A percentile compares a stretch with the other conserved stretches of the same genome.
Evolutionary conservation across 1,140 invertebrate species (phyloP).

Genomic region (Musca domestica): DNA sequence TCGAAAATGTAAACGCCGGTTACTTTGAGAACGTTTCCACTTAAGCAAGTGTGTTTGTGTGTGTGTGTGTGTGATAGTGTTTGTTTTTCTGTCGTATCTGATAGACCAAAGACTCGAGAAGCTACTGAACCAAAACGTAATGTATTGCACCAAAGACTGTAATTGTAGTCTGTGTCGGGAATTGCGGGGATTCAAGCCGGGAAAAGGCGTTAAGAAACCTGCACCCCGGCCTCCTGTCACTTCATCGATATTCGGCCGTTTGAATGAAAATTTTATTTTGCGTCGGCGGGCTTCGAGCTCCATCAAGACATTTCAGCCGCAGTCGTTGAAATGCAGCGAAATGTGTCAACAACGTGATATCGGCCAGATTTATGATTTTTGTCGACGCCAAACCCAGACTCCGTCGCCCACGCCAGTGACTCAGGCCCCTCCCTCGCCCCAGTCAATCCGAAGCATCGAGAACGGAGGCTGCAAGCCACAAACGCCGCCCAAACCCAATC

Average conservation of each 20-base stretch:
- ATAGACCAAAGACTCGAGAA: conserved; percentile 4
- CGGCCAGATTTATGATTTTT: conserved; percentile 11
- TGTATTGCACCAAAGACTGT: conserved; percentile 57
- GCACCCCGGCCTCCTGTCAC: conserved; percentile 27
- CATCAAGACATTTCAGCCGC: conserved; percentile 48
- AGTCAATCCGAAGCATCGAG: conserved; percentile 12
- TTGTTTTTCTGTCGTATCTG: too few relatives aligned
- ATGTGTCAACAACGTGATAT: conserved; percentile 39
- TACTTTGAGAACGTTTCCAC: too few relatives aligned
- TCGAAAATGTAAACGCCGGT: too few relatives aligned
- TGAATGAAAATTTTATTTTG: conserved; percentile 56
- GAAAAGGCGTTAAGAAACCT: conserved; percentile 23
- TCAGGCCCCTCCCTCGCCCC: conserved; percentile 34
- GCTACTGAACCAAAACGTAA: conserved; percentile 28
- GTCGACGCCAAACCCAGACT: conserved; percentile 27
- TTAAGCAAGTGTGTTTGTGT: too few relatives aligned
- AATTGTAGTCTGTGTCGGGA: conserved; percentile 56
- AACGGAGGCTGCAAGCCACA: not conserved
- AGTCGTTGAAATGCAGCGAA: conserved; percentile 48
- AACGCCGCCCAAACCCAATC: conserved; percentile 44
- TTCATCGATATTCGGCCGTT: conserved; percentile 42
- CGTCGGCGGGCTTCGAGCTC: conserved; percentile 38
- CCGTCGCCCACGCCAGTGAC: conserved; percentile 46
- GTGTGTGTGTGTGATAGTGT: too few relatives aligned
- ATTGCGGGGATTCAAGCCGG: conserved; percentile 48